Evolutionary conservation across 1,140 invertebrate species (phyloP).

Genomic region (Drosophila lacertosa): DNA sequence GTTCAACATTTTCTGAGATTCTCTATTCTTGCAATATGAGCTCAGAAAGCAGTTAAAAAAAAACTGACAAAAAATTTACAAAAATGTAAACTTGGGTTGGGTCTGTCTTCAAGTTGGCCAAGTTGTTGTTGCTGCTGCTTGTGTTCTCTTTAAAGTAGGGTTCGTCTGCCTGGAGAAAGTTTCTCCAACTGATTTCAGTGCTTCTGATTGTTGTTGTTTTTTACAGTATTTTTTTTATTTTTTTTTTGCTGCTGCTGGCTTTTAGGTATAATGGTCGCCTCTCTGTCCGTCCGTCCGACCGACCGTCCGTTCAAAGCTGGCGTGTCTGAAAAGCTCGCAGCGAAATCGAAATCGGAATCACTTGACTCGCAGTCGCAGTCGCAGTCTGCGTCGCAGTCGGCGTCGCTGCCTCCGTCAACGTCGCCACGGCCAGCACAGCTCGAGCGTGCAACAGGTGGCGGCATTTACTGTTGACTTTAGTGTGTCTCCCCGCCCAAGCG

Average conservation of each 20-base stretch:
- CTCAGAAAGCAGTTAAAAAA: neutral
- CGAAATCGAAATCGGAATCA: conserved; percentile 42
- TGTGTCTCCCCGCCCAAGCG: conserved; percentile 30
- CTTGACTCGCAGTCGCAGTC: conserved; percentile 1
- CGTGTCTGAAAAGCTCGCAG: conserved; percentile 46
- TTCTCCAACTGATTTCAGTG: conserved; percentile 61
- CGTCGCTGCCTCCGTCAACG: conserved; percentile 7
- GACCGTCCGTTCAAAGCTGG: conserved; percentile 38
- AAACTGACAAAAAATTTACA: too few relatives aligned
- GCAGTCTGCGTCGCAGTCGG: conserved; percentile 7
- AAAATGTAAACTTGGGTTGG: conserved; percentile 37
- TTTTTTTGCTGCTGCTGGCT: conserved; percentile 5
- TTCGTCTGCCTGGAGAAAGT: conserved; percentile 62
- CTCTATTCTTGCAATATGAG: too few relatives aligned
- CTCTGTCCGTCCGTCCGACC: conserved; percentile 4
- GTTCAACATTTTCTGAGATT: neutral
- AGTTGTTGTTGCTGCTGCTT: conserved; percentile 7
- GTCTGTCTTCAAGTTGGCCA: conserved; percentile 28
- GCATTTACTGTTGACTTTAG: conserved; percentile 42
- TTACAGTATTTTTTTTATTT: too few relatives aligned
- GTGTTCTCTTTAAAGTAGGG: conserved; percentile 64
- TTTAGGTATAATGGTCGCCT: conserved; percentile 30
- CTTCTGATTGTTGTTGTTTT: conserved; percentile 46
- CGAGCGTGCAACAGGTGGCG: conserved; percentile 75
- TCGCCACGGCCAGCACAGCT: conserved; percentile 65